Conservation (phyloP, 2,888 invertebrate genomes). For the Eupithecia subumbrata region DNA sequence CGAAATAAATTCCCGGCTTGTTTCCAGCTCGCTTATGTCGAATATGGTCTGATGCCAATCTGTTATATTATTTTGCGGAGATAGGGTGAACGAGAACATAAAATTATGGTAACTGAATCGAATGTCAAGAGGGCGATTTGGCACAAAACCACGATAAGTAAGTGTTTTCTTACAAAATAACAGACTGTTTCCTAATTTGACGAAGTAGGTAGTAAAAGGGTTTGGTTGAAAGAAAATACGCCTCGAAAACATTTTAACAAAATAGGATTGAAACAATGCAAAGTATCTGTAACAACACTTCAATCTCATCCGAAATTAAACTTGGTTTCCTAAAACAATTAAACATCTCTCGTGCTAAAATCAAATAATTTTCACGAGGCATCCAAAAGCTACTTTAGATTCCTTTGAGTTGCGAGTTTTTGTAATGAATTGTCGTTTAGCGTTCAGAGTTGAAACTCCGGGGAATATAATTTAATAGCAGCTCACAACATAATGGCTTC, state of each 20-base stretch:
- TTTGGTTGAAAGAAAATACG: not conserved
- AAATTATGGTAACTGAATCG: constrained; percentile 13
- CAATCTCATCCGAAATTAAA: constrained; percentile 36
- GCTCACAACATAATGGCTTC: constrained; percentile 50
- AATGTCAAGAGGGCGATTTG: constrained; percentile 7
- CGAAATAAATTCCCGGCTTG: not conserved
- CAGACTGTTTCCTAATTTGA: not conserved
- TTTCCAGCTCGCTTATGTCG: constrained; percentile 8
- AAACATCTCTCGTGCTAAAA: constrained; percentile 39
- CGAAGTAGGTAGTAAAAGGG: not conserved
- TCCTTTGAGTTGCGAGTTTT: constrained; percentile 45
- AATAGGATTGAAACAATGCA: constrained; percentile 9
- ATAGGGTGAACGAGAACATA: constrained; percentile 10
- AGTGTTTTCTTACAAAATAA: not conserved
- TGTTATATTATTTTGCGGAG: constrained; percentile 2
- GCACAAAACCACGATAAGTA: constrained; percentile 1
- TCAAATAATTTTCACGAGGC: constrained; percentile 44
- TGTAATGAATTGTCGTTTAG: constrained; percentile 45
- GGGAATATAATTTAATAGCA: constrained; percentile 54
- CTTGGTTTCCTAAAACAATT: constrained; percentile 39
- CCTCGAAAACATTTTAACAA: constrained; percentile 1
- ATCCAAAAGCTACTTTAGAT: constrained; percentile 43
- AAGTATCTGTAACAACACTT: constrained; percentile 16
- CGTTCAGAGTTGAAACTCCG: constrained; percentile 39
- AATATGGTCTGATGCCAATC: constrained; percentile 19